Evolutionary conservation across 2,888 invertebrate species (phyloP).

Genomic region (Microchrysa polita): DNA sequence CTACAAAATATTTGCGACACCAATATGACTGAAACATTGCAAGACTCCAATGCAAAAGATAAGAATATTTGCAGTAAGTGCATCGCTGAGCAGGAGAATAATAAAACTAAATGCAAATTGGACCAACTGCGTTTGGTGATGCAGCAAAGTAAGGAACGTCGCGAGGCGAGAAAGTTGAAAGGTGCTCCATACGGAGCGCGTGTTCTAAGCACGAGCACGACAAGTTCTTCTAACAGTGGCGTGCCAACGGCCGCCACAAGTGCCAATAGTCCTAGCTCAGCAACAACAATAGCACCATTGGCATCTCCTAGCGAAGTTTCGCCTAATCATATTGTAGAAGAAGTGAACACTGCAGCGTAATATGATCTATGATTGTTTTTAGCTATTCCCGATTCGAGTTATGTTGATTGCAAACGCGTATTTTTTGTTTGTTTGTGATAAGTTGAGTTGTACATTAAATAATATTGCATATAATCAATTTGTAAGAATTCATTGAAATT

Average conservation of each 20-base stretch:
- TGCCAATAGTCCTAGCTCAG: conserved; percentile 37
- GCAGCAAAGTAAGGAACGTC: conserved; percentile 87
- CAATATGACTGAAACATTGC: conserved; percentile 24
- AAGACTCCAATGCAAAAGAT: conserved; percentile 1
- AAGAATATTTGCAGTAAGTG: conserved; percentile 64
- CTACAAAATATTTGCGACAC: conserved; percentile 55
- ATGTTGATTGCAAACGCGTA: too few species aligned
- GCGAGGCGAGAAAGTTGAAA: conserved; percentile 79
- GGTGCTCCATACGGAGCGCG: conserved; percentile 70
- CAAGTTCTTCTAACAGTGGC: neutral
- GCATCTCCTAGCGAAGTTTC: conserved; percentile 59
- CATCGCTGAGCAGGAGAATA: conserved; percentile 74
- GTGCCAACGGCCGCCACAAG: conserved; percentile 12
- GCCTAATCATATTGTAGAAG: conserved; percentile 63
- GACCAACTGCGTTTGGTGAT: conserved; percentile 88
- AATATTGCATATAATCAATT: too few species aligned
- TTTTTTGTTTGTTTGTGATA: too few species aligned
- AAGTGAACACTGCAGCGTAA: conserved; percentile 64
- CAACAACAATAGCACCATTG: conserved; percentile 53
- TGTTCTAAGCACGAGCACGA: conserved; percentile 52
- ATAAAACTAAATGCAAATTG: conserved; percentile 85
- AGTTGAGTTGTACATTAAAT: too few species aligned
- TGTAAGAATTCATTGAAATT: too few species aligned
- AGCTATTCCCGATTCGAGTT: too few species aligned
- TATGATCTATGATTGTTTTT: conserved; percentile 8